Conservation (phyloP, 1,140 invertebrate species). For the Magallana ariakensis region DNA sequence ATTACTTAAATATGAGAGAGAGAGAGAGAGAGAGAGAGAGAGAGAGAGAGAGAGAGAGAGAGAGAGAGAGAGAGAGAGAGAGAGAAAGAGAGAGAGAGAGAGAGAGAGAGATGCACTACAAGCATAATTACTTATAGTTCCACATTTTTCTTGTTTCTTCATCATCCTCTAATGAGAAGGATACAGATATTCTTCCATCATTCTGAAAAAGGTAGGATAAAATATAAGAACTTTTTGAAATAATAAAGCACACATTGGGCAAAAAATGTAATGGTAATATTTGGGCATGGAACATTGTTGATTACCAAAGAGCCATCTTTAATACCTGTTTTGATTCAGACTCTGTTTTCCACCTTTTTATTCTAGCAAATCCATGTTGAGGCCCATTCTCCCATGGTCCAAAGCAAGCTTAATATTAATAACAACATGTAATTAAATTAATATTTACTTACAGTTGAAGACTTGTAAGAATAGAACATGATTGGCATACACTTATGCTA, state of each 20-base stretch:
- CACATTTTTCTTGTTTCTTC: conserved; percentile 96
- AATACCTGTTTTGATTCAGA: conserved; percentile 84
- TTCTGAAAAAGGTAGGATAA: conserved; percentile 64
- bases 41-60: neutral
- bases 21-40: neutral
- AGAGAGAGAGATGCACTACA: neutral
- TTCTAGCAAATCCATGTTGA: conserved; percentile 95
- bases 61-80: neutral
- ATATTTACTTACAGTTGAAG: neutral
- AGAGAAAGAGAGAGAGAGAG: neutral
- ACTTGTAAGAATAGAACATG: too few relatives aligned
- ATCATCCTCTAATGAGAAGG: conserved; percentile 94
- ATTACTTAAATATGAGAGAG: neutral
- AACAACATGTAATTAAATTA: neutral
- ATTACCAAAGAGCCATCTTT: neutral
- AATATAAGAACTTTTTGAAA: too few relatives aligned
- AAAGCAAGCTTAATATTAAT: conserved; percentile 92
- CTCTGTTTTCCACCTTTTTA: conserved; percentile 93
- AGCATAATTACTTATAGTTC: conserved; percentile 88
- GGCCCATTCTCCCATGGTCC: conserved; percentile 93
- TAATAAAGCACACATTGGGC: too few relatives aligned
- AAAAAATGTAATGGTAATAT: too few relatives aligned
- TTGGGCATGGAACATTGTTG: too few relatives aligned
- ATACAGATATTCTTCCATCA: conserved; percentile 93
- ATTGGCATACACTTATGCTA: too few relatives aligned